phyloP scores from a whole-genome alignment of 30 jellyfish, hydroid and myxozoan species.

The Aurelia coerulea region DNA sequence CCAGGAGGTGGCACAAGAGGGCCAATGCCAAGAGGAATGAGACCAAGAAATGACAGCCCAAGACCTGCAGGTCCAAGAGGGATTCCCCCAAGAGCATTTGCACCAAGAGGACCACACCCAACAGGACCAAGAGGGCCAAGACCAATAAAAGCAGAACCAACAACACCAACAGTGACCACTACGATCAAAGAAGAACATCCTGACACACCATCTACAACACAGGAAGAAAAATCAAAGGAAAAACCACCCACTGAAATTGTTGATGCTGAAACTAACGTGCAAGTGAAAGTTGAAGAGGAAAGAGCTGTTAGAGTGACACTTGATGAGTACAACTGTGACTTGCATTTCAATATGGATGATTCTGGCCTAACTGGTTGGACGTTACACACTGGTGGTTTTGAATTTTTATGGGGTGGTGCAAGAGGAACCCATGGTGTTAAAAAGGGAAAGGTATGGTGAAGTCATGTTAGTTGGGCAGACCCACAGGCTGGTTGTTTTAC shows the following conservation, averaged over 20 bases:
- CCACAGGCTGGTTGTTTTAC: too few species aligned
- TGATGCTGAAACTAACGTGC: not conserved
- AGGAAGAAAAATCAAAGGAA: too few species aligned
- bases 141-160: too few species aligned
- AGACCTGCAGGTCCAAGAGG: too few species aligned
- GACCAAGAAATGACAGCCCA: conserved; percentile 6
- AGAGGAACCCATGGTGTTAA: conserved; percentile 94
- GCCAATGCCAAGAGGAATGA: conserved; percentile 1
- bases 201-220: too few species aligned
- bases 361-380: conserved; percentile 77
- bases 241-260: too few species aligned
- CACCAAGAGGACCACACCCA: too few species aligned
- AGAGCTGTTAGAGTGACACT: conserved; percentile 20
- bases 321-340: conserved; percentile 54
- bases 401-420: conserved; percentile 97
- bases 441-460: conserved; percentile 80
- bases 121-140: too few species aligned
- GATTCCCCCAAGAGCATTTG: too few species aligned
- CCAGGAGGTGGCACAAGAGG: conserved; percentile 8
- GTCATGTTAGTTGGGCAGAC: too few species aligned
- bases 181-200: too few species aligned
- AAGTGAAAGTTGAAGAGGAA: not conserved
- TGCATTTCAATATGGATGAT: conserved; percentile 54
- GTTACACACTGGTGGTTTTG: conserved; percentile 84
- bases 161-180: too few species aligned